These are phyloP conservation scores for Cantharis nigra DNA, from an alignment of 2,888 invertebrate genomes.

Conservation along the genomic window DNA sequence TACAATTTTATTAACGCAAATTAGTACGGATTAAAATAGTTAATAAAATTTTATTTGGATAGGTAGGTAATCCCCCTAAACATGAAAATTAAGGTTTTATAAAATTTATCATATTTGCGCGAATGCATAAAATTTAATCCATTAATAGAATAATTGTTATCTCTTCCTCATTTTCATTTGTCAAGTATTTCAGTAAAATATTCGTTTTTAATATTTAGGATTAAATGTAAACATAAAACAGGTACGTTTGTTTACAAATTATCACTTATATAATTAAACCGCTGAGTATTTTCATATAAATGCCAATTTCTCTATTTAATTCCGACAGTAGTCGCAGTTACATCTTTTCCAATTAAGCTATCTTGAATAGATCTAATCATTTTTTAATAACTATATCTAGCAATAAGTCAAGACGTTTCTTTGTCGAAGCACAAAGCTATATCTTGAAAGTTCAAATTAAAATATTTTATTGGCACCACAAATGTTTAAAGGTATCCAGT, in stretches of 20 bases:
- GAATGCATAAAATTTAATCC: neutral
- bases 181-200: neutral
- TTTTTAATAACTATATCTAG: neutral
- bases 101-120: neutral
- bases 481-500: neutral
- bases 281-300: neutral
- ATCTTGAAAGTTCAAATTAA: no score
- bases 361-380: slow-evolving; percentile 12
- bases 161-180: neutral
- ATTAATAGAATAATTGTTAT: neutral
- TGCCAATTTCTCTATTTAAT: slow-evolving; percentile 2
- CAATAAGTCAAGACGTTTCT: neutral
- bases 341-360: slow-evolving; percentile 10
- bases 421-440: no score
- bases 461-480: neutral
- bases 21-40: neutral
- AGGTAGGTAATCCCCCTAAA: neutral
- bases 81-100: neutral
- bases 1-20: neutral
- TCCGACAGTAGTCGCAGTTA: neutral
- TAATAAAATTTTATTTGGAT: neutral
- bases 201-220: neutral
- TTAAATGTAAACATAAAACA: neutral
- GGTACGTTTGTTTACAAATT: neutral
- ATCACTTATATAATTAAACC: neutral